Percentiles rank a stretch among this genome's conserved stretches.
These are phyloP conservation scores for Lasioglossum lativentre DNA, from an alignment of 2,888 invertebrate genomes.

Conservation along the genomic window DNA sequence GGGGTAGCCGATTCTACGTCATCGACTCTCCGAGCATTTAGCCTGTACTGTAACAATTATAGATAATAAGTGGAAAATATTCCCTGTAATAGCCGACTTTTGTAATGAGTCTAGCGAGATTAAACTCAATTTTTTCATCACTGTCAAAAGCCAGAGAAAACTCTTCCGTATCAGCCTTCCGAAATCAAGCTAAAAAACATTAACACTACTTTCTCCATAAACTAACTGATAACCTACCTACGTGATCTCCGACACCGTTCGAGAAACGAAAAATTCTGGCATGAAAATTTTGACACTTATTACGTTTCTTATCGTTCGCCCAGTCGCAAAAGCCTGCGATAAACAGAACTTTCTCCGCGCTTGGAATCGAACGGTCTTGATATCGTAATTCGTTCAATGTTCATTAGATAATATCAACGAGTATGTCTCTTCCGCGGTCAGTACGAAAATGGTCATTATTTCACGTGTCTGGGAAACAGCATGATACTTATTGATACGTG, in stretches of 20 bases:
- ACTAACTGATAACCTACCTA: conserved; percentile 63
- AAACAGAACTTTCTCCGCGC: conserved; percentile 10
- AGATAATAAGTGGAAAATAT: neutral
- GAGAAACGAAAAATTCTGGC: neutral
- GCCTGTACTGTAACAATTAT: too few species aligned
- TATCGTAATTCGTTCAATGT: conserved; percentile 6
- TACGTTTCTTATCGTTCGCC: neutral
- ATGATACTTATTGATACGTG: neutral
- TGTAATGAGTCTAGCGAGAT: neutral
- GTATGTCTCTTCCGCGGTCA: neutral
- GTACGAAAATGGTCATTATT: neutral
- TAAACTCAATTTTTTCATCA: neutral
- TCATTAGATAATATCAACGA: neutral
- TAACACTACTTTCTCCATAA: conserved; percentile 40
- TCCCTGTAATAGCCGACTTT: neutral
- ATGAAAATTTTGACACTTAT: conserved; percentile 13
- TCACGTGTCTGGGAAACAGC: neutral
- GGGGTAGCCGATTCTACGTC: too few species aligned
- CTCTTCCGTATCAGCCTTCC: conserved; percentile 17
- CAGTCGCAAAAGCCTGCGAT: neutral
- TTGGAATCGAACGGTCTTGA: neutral
- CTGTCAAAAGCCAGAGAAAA: neutral
- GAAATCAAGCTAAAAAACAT: conserved; percentile 1
- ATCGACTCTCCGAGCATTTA: too few species aligned
- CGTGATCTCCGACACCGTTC: neutral